phyloP scores from a whole-genome alignment of 2,113 vertebrate genomes.

The Mustela lutreola region DNA sequence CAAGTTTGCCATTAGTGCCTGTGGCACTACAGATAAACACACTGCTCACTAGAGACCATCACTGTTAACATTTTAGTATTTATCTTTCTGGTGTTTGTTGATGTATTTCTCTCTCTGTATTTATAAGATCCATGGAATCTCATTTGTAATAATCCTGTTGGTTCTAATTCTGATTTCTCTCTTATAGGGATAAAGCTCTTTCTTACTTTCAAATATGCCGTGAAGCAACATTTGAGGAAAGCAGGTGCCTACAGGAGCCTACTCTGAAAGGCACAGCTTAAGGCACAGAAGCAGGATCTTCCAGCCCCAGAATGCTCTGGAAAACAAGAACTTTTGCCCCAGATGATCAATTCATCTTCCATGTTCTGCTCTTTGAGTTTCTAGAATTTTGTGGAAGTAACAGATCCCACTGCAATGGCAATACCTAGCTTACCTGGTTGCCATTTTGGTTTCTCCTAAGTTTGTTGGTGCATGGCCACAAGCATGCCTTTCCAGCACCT shows the following conservation, averaged over 20 bases:
- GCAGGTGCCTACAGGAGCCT: background rate
- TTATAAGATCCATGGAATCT: background rate
- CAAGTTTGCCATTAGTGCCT: background rate
- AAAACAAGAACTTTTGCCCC: background rate
- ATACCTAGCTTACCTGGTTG: background rate
- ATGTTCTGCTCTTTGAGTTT: background rate
- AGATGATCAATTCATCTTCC: background rate
- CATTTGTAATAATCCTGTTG: background rate
- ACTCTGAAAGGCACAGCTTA: background rate
- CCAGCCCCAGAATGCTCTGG: background rate
- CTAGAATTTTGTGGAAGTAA: background rate
- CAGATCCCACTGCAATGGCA: rapidly evolving
- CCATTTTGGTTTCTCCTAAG: background rate
- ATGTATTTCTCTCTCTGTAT: background rate
- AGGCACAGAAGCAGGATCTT: background rate
- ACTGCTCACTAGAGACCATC: background rate
- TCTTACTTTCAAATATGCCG: background rate
- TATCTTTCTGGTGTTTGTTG: background rate
- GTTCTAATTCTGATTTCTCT: constrained; percentile 38
- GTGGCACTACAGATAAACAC: too few relatives aligned
- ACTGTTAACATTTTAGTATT: background rate
- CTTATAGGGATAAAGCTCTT: constrained; percentile 49
- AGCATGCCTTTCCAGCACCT: rapidly evolving
- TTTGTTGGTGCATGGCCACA: rapidly evolving
- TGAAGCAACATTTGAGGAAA: background rate